Base-by-base conservation (phyloP, 2,888 invertebrate species). In the Plagodis pulveraria region DNA sequence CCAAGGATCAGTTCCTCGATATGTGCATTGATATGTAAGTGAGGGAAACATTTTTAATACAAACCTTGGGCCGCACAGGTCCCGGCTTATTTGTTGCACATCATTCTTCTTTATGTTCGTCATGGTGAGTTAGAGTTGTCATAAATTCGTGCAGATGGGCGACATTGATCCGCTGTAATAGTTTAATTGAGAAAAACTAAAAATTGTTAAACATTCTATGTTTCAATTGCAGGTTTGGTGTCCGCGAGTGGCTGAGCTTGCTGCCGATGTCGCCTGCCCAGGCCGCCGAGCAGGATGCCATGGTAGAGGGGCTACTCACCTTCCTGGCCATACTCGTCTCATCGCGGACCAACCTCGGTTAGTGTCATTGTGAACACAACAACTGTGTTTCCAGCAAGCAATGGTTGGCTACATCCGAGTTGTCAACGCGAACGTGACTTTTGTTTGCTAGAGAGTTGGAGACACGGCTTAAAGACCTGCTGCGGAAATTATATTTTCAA, bases 241-340 rank as follows among this genome's bases (percentile, higher is more conserved):
- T 98, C 9, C 94, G 95, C 60, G 97, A 97, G 80, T 97, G 97
- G 96, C 93, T 97, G 84, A 97, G 96, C 78, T 93, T 97, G 86
- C 94, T 96, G 58, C 95, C 95, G 44, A 94, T 95, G 76, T 93
- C 94, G 50, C 93, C 95, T 33, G 94, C 94, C 9, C 95, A 95
- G 75, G 96, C 97, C 62, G 95, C 95, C 33, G 98, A 98, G 75
- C 96, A 98, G 75, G 97, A 98, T 78, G 95, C 97, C 67, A 98
- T 99, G 98, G 93, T 99, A 67, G 99, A 99, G 82, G 98, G 98
- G 47, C 96, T 97, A 62, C 94, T 99, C 54, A 97, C 97, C 58
- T 98, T 98, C 89, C 94, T 99, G 44, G 97, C 98, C 6, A 98
- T 97, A 10, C 93, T 99, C 50, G 95, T 98, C 53, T 96, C 96